phyloP scores from a whole-genome alignment of 2,797 vertebrate species.

The Lagorchestes hirsutus region DNA sequence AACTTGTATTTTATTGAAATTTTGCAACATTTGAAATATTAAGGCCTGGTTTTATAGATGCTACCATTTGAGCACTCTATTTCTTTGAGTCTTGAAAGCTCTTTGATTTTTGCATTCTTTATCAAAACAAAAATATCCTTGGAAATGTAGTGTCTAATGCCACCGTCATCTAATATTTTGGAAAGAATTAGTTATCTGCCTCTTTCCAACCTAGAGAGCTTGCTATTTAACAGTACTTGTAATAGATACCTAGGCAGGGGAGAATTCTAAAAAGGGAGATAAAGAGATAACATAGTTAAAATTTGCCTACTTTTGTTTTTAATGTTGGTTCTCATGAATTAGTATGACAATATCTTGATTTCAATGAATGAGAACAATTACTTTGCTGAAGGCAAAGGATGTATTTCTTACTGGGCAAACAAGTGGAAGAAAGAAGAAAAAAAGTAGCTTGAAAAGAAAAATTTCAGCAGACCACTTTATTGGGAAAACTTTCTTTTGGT shows the following conservation, averaged over 20 bases:
- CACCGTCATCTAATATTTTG: not conserved
- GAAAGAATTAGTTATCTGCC: not conserved
- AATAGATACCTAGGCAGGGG: not conserved
- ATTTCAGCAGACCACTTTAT: slow-evolving; percentile 39
- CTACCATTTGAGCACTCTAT: not conserved
- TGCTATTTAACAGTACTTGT: not conserved
- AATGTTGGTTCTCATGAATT: not conserved
- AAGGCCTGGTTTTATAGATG: not conserved
- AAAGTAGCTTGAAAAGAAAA: not conserved
- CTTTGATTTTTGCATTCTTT: not conserved
- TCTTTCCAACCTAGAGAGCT: not conserved
- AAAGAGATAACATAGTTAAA: not conserved
- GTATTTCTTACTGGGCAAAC: not conserved
- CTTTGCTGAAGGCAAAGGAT: not conserved
- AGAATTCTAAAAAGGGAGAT: not conserved
- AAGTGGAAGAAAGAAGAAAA: not conserved
- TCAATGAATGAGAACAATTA: not conserved
- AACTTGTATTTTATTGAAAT: not conserved
- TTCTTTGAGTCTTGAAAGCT: not conserved
- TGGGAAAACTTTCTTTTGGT: slow-evolving; percentile 38
- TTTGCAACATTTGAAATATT: not conserved
- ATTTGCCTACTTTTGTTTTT: not conserved
- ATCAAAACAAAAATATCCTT: not conserved
- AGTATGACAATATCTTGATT: not conserved
- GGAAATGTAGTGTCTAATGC: not conserved